A percentile compares a stretch with the other conserved stretches of the same genome.
These are phyloP conservation scores for Zosterops hypoxanthus DNA, from an alignment of 2,113 vertebrate species.

Conservation along the genomic window DNA sequence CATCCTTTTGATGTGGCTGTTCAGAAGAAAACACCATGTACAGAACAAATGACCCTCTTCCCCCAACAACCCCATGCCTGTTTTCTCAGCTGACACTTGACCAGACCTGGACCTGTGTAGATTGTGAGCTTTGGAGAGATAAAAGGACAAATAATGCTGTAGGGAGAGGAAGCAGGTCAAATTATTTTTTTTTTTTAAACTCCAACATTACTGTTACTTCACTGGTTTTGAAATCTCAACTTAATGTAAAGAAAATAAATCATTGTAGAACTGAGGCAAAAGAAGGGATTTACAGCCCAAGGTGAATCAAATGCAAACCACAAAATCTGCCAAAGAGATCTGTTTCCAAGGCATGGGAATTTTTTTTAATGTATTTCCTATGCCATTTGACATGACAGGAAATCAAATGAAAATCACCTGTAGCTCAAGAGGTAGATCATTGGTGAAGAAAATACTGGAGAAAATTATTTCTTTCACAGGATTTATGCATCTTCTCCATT, in stretches of 20 bases:
- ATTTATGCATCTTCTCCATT: slow-evolving; percentile 1
- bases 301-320: background rate
- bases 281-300: background rate
- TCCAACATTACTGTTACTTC: background rate
- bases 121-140: background rate
- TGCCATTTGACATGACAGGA: background rate
- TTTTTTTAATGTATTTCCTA: background rate
- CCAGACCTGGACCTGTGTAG: background rate
- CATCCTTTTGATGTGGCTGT: background rate
- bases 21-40: background rate
- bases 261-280: background rate
- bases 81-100: background rate
- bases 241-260: background rate
- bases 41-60: background rate
- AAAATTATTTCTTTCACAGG: slow-evolving; percentile 59
- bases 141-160: background rate
- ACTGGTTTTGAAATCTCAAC: background rate
- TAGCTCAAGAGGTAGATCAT: background rate
- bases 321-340: background rate
- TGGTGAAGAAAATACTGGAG: slow-evolving; percentile 62
- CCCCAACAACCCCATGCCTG: background rate
- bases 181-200: background rate
- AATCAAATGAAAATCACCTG: slow-evolving; percentile 22
- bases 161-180: background rate
- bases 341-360: background rate